These are phyloP conservation scores for Microhierax caerulescens DNA, from an alignment of 2,797 vertebrate genomes.

Conservation along the genomic window DNA sequence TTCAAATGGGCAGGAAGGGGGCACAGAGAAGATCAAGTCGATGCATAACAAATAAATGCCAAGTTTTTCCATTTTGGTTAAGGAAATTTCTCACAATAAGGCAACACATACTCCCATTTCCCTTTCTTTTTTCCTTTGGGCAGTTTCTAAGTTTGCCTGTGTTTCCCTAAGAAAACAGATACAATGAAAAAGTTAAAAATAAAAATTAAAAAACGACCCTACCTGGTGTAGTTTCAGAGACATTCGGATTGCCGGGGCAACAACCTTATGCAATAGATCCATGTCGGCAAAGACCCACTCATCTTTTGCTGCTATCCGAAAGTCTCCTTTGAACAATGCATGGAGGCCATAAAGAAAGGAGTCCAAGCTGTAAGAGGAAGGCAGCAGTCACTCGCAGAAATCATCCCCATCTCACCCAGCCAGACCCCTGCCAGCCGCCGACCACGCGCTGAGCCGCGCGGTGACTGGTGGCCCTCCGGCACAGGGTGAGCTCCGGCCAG, in stretches of 20 bases:
- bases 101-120: background rate
- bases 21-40: background rate
- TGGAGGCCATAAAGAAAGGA: slow-evolving; percentile 97
- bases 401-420: background rate
- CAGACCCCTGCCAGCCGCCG: background rate
- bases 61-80: background rate
- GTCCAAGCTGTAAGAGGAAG: slow-evolving; percentile 84
- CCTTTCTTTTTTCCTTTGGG: background rate
- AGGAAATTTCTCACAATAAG: background rate
- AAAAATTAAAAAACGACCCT: background rate
- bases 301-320: slow-evolving; percentile 89
- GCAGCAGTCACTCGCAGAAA: background rate
- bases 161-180: background rate
- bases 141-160: background rate
- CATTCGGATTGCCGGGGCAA: slow-evolving; percentile 93
- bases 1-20: background rate
- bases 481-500: fast-evolving
- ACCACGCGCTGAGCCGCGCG: fast-evolving
- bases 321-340: slow-evolving; percentile 95
- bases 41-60: background rate
- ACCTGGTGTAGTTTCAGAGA: slow-evolving; percentile 98
- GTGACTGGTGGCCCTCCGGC: fast-evolving
- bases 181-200: background rate
- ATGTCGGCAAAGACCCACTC: slow-evolving; percentile 98
- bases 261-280: slow-evolving; percentile 92